Percentiles rank a stretch among this genome's conserved stretches.
Evolutionary conservation across 2,888 invertebrate species (phyloP).

Genomic region (Tetranychus piercei): DNA sequence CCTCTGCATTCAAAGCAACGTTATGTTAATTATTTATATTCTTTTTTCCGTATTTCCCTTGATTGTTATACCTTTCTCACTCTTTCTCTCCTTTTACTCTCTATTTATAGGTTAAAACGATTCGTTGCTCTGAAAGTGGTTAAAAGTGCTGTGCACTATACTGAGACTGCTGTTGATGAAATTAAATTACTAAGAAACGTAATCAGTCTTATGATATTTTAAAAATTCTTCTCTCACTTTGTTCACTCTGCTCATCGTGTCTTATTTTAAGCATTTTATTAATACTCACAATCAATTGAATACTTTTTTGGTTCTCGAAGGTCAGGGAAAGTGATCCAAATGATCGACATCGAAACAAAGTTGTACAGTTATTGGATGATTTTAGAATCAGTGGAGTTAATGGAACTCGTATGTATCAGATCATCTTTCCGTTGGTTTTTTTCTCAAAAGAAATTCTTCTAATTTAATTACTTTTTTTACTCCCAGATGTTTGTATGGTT

Average conservation of each 20-base stretch:
- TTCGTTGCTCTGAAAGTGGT: conserved; percentile 98
- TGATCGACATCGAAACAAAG: conserved; percentile 83
- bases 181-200: conserved; percentile 62
- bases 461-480: not conserved
- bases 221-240: not conserved
- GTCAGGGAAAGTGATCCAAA: conserved; percentile 75
- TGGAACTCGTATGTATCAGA: conserved; percentile 47
- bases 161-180: conserved; percentile 97
- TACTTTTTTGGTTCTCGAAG: conserved; percentile 28
- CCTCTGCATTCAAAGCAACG: not conserved
- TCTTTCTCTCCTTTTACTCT: not conserved
- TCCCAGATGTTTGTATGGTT: conserved; percentile 76
- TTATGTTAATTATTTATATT: not conserved
- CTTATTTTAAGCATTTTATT: too few relatives aligned
- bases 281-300: not conserved
- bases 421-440: too few relatives aligned
- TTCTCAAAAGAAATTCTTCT: too few relatives aligned
- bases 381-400: conserved; percentile 95
- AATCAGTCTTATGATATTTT: not conserved
- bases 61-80: not conserved
- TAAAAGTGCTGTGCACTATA: conserved; percentile 95
- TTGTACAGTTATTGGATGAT: conserved; percentile 91
- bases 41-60: not conserved
- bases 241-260: too few relatives aligned
- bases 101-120: conserved; percentile 40